These are phyloP conservation scores for Fringilla coelebs DNA, from an alignment of 2,797 vertebrate genomes.

Conservation along the genomic window DNA sequence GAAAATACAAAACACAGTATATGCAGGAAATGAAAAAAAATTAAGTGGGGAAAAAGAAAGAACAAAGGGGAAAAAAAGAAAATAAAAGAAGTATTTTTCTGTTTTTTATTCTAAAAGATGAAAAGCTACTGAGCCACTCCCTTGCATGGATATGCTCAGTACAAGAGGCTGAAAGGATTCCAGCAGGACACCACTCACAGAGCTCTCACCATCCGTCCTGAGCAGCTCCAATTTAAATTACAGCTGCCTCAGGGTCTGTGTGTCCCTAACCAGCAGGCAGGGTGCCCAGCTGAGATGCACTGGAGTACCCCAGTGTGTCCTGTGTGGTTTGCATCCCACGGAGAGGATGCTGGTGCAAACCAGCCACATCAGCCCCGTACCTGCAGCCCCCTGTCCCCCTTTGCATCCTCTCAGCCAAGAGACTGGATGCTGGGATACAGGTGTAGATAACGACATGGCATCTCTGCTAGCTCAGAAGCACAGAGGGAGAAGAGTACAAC, in stretches of 20 bases:
- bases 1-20: constrained; percentile 36
- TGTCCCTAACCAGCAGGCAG: neutral
- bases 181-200: neutral
- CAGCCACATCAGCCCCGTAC: neutral
- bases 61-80: neutral
- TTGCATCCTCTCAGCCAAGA: neutral
- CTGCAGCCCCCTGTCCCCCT: neutral
- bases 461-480: neutral
- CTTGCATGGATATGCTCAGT: neutral
- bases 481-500: neutral
- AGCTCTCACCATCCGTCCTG: neutral
- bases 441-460: fast-evolving
- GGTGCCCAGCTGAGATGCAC: neutral
- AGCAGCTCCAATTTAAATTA: neutral
- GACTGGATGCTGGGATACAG: neutral
- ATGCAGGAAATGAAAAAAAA: neutral
- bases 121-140: neutral
- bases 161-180: neutral
- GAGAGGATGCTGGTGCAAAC: neutral
- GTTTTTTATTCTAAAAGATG: neutral
- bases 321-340: fast-evolving
- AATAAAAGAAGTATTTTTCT: neutral
- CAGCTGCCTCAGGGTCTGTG: neutral
- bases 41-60: constrained; percentile 10
- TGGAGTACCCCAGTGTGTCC: neutral